phyloP scores from a whole-genome alignment of 2,113 vertebrate genomes.

The Ophiodon elongatus region DNA sequence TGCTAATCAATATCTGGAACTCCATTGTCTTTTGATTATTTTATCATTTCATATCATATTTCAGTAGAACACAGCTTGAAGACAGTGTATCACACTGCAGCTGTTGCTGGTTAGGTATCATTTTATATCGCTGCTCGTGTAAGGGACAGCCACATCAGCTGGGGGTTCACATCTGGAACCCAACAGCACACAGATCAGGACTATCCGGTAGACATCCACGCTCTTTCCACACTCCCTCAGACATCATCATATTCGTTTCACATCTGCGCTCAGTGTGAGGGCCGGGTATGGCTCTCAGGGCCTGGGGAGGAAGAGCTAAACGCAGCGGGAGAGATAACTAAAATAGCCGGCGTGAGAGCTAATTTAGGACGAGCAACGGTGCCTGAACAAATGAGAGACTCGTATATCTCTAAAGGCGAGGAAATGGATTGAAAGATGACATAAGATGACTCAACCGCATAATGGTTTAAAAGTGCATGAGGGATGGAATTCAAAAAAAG shows the following conservation, averaged over 20 bases:
- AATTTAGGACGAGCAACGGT: constrained; percentile 42
- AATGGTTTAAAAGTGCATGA: constrained; percentile 31
- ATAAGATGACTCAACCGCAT: constrained; percentile 11
- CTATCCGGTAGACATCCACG: constrained; percentile 5
- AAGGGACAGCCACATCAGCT: neutral
- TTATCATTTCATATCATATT: neutral
- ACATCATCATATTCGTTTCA: constrained; percentile 46
- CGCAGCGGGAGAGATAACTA: constrained; percentile 54
- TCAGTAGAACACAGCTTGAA: neutral
- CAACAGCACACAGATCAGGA: neutral
- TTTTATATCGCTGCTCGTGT: neutral
- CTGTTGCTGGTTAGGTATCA: neutral
- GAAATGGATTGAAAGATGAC: constrained; percentile 52
- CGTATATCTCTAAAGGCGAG: constrained; percentile 17
- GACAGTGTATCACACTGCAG: neutral
- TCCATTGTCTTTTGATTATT: neutral
- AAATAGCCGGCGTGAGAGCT: constrained; percentile 57
- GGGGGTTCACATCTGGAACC: neutral
- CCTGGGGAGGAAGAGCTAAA: constrained; percentile 43
- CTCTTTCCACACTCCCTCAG: neutral
- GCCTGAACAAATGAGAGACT: constrained; percentile 52
- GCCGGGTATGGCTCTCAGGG: constrained; percentile 22
- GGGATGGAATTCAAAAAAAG: neutral
- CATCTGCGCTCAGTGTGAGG: constrained; percentile 17
- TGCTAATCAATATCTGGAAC: neutral